A percentile compares a stretch with the other conserved stretches of the same genome.
Evolutionary conservation across 2,888 invertebrate species (phyloP).

Genomic region (Drosophila vallismaia): DNA sequence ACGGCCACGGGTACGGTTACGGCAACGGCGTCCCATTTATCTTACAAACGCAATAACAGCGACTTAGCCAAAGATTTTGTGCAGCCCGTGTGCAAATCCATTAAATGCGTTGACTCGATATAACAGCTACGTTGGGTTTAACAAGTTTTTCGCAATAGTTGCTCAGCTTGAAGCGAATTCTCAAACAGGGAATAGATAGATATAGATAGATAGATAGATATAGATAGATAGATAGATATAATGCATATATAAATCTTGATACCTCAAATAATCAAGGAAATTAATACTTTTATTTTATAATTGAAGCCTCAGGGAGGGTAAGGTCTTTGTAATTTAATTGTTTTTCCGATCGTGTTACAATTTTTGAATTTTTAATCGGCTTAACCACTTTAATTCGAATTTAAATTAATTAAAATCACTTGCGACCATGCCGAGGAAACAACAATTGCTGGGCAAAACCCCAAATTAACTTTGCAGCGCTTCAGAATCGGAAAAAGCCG

Average conservation of each 20-base stretch:
- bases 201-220: no score
- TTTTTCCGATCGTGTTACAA: conserved; percentile 47
- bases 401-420: conserved; percentile 79
- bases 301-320: neutral
- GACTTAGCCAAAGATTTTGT: conserved; percentile 75
- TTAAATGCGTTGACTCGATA: conserved; percentile 59
- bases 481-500: conserved; percentile 58
- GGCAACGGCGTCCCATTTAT: conserved; percentile 70
- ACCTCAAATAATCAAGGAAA: neutral
- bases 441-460: conserved; percentile 53
- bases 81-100: conserved; percentile 68
- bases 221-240: no score
- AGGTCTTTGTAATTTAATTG: conserved; percentile 66
- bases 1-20: conserved; percentile 9
- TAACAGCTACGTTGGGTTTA: conserved; percentile 44
- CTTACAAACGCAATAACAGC: conserved; percentile 79
- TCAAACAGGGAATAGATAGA: no score
- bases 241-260: no score
- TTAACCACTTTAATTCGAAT: conserved; percentile 76
- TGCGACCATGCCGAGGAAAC: conserved; percentile 57
- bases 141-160: conserved; percentile 60
- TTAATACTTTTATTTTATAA: neutral
- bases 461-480: conserved; percentile 76
- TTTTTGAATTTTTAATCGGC: conserved; percentile 74
- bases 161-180: neutral